Evolutionary conservation across 2,888 invertebrate species (phyloP).

Genomic region (Lasioglossum lativentre): DNA sequence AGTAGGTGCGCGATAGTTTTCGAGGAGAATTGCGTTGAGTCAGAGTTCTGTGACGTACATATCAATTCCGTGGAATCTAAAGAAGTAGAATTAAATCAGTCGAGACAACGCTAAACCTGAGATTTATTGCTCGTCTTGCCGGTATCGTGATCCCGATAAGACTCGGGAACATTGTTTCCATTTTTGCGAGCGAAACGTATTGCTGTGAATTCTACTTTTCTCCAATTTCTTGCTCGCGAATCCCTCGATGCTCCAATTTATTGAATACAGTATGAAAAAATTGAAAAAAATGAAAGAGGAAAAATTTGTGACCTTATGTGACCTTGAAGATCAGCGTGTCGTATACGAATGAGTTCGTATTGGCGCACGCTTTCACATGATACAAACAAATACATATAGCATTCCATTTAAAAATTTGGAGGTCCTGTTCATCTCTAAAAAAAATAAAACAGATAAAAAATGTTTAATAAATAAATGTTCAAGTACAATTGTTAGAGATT

Average conservation of each 20-base stretch:
- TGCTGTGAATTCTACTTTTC: neutral
- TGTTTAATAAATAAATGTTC: neutral
- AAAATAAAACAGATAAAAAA: too few species aligned
- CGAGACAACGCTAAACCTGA: conserved; percentile 30
- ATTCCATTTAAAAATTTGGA: too few species aligned
- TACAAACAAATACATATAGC: too few species aligned
- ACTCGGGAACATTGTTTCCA: neutral
- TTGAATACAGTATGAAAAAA: neutral
- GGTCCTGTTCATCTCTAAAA: too few species aligned
- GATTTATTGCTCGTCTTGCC: conserved; percentile 43
- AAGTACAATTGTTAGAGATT: too few species aligned
- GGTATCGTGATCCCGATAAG: conserved; percentile 34
- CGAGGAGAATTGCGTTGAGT: neutral
- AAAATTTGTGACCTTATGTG: too few species aligned
- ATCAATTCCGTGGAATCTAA: conserved; percentile 1
- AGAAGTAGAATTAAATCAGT: neutral
- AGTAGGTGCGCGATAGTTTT: neutral
- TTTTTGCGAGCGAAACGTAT: neutral
- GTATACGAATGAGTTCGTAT: too few species aligned
- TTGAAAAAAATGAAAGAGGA: too few species aligned
- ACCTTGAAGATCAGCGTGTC: too few species aligned
- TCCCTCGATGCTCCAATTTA: neutral
- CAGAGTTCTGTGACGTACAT: neutral
- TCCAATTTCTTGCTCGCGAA: neutral
- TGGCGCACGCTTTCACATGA: too few species aligned